A percentile compares a stretch with the other conserved stretches of the same genome.
These are phyloP conservation scores for Pantherophis alleghaniensis DNA, from an alignment of 2,797 vertebrate species.

Conservation along the genomic window DNA sequence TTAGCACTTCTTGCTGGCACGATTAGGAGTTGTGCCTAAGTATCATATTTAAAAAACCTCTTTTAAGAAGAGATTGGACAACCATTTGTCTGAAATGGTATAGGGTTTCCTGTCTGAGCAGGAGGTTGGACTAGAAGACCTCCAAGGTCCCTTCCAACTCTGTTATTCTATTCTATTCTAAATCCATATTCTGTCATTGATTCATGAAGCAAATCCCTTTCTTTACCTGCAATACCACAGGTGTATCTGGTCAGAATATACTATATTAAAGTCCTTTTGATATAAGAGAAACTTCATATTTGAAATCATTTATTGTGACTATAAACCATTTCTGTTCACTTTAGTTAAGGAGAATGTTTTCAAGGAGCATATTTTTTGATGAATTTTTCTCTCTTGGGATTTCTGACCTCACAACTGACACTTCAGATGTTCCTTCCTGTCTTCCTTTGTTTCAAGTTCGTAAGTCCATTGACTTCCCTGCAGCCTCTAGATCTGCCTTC, in stretches of 20 bases:
- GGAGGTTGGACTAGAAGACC: background rate
- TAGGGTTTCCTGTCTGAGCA: too few relatives aligned
- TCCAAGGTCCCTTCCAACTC: background rate
- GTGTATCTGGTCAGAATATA: background rate
- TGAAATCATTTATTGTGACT: background rate
- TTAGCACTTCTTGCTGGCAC: background rate
- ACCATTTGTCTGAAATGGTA: too few relatives aligned
- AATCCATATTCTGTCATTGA: background rate
- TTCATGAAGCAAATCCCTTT: background rate
- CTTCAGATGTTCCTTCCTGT: slow-evolving; percentile 21
- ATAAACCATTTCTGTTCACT: fast-evolving
- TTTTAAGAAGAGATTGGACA: too few relatives aligned
- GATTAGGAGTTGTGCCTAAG: background rate
- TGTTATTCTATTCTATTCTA: background rate
- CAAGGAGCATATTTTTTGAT: background rate
- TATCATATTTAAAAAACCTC: background rate
- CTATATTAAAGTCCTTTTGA: background rate
- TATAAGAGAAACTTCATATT: background rate
- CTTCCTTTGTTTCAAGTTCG: slow-evolving; percentile 41
- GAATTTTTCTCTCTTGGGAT: background rate
- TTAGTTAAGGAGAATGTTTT: background rate
- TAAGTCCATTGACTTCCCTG: slow-evolving; percentile 60
- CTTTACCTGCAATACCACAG: background rate
- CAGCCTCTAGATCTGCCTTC: slow-evolving; percentile 44
- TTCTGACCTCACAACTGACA: slow-evolving; percentile 35